Conservation (phyloP, 37 sponge, comb jelly and placozoan species). For the Beroe ovata region DNA sequence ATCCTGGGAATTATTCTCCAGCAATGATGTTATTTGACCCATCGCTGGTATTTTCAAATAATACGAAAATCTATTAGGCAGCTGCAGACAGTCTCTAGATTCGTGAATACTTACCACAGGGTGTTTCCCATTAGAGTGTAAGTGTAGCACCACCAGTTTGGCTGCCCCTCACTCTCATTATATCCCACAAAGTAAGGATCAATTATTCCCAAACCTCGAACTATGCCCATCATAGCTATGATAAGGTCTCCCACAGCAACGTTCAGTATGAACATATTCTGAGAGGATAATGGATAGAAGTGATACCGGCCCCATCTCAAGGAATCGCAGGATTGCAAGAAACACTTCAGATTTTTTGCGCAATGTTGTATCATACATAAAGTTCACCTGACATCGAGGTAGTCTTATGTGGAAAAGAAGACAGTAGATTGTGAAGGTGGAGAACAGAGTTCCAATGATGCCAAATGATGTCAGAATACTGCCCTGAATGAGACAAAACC, state of each 20-base stretch:
- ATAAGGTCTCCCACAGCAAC: conserved; percentile 10
- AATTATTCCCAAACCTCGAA: conserved; percentile 28
- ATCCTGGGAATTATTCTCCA: conserved; percentile 45
- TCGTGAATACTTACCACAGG: conserved; percentile 14
- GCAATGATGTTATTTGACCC: too few species aligned
- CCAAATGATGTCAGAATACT: conserved; percentile 23
- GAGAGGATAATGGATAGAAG: not conserved
- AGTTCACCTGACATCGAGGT: conserved; percentile 5
- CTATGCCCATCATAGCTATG: conserved; percentile 15
- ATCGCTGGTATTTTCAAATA: too few species aligned
- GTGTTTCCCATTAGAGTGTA: conserved; percentile 17
- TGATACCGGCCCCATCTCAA: too few species aligned
- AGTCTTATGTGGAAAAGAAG: conserved; percentile 1
- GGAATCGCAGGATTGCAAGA: too few species aligned
- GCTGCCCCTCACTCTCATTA: not conserved
- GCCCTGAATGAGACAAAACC: conserved; percentile 48
- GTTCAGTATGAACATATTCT: conserved; percentile 42
- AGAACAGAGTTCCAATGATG: not conserved
- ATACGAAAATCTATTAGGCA: too few species aligned
- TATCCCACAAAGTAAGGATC: conserved; percentile 1
- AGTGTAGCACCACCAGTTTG: conserved; percentile 16
- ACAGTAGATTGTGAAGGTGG: conserved; percentile 15
- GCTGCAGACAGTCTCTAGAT: too few species aligned
- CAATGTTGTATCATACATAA: too few species aligned
- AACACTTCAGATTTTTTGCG: too few species aligned